Base-by-base conservation (phyloP, 37 sponge, comb jelly and placozoan genomes). In the Hexactinellida sp. region DNA sequence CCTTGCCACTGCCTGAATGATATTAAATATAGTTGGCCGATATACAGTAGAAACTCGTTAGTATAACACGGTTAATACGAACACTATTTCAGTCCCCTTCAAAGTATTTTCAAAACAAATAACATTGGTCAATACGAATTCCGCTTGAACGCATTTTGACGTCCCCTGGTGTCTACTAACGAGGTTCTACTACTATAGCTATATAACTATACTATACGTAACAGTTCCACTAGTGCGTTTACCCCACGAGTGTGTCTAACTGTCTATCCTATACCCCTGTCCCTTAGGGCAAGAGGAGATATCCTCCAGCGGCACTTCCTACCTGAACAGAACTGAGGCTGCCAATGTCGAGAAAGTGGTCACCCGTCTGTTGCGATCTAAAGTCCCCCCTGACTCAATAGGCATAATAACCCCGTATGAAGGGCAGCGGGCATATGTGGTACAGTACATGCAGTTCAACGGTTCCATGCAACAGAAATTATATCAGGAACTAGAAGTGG, bases 391-490 rank as follows among this genome's bases (percentile, higher is more conserved):
- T 0, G 90, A 90, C 28, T 90, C 94, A 87, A 94, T 97, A 41
- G 98, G 98, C 9, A 92, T 97, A 82, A 97, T 97, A 86, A 97
- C 98, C 0, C 98, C 98, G 19, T 97, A 97, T 82, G 95, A 94
- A 88, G 93, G 98, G 38, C 98, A 97, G 88, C 88, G 98, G 85
- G 92, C 95, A 1, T 90, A 94, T 55, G 92, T 97, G n/a, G 92
- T 97, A 47, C 94, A 94, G 91, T 90, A 92, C 91, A 94, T 94
- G 95, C 89, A 90, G 85, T 88, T 84, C 82, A 91, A 92, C 37
- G 98, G 95, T 30, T 87, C 90, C 51, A 89, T 97, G 95, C 85
- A 86, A 35, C 89, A 89, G 76, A 90, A 89, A 38, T 89, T 97
- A n/a, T 97, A 94, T 84, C 89, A 91, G 94, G 91, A 96, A 71